These are phyloP conservation scores for Lepisosteus oculatus DNA, from an alignment of 2,113 vertebrate genomes.

Conservation along the genomic window DNA sequence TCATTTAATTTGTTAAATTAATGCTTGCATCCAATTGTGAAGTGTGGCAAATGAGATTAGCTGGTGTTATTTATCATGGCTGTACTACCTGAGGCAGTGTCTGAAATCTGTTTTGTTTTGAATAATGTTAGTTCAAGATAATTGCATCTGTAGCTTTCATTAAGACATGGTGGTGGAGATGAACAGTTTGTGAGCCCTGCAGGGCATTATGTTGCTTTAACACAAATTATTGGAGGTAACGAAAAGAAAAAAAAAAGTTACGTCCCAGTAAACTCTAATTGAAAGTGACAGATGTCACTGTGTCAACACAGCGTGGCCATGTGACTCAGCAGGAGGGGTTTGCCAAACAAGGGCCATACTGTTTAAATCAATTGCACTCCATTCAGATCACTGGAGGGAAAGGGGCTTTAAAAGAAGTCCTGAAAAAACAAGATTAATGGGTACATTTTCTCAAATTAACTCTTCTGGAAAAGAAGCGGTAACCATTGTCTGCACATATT, in stretches of 20 bases:
- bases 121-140: not conserved
- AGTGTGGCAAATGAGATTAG: not conserved
- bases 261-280: conserved; percentile 19
- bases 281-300: conserved; percentile 37
- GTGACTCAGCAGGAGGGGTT: conserved; percentile 36
- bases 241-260: not conserved
- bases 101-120: not conserved
- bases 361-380: conserved; percentile 29
- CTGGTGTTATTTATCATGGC: not conserved
- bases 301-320: conserved; percentile 30
- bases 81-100: conserved; percentile 10
- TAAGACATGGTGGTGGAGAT: no score
- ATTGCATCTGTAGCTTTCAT: not conserved
- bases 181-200: not conserved
- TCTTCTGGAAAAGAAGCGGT: conserved; percentile 33
- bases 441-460: not conserved
- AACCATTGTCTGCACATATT: conserved; percentile 33
- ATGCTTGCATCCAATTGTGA: not conserved
- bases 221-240: not conserved
- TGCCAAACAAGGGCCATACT: conserved; percentile 15
- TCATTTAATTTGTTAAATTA: conserved; percentile 1
- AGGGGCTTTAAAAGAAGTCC: not conserved
- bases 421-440: conserved; percentile 13
- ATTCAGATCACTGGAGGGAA: conserved; percentile 35
- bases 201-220: not conserved